Conservation (phyloP, 2,888 invertebrate species). For the Campoplex nolae region DNA sequence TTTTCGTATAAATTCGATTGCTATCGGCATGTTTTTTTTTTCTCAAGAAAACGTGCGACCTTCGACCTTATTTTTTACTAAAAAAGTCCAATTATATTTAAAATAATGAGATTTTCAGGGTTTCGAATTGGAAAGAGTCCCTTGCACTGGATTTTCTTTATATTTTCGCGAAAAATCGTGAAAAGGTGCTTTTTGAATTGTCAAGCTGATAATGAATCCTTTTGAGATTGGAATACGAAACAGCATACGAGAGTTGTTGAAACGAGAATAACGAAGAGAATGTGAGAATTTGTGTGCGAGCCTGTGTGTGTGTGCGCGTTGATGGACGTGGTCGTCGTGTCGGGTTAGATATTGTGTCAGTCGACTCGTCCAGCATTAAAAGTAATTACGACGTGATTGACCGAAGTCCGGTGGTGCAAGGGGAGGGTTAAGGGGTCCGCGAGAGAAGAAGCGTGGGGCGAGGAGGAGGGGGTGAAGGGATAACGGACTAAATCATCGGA, state of each 20-base stretch:
- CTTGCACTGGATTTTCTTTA: no score
- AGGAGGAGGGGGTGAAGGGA: constrained; percentile 72
- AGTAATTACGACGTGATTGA: constrained; percentile 84
- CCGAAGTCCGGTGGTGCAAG: constrained; percentile 81
- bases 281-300: constrained; percentile 11
- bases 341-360: constrained; percentile 84
- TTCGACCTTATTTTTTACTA: no score
- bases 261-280: constrained; percentile 11
- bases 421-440: constrained; percentile 73
- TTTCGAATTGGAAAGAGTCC: no score
- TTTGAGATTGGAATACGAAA: constrained; percentile 3
- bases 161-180: neutral
- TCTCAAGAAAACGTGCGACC: no score
- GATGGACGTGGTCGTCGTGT: constrained; percentile 78
- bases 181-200: neutral
- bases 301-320: constrained; percentile 43
- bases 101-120: no score
- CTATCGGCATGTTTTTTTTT: no score
- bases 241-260: constrained; percentile 1
- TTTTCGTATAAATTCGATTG: no score
- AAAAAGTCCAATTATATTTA: no score
- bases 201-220: neutral
- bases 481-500: constrained; percentile 82
- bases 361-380: constrained; percentile 84
- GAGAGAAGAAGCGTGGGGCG: constrained; percentile 42